Evolutionary conservation across 2,888 invertebrate genomes (phyloP).

Genomic region (Merodon equestris): DNA sequence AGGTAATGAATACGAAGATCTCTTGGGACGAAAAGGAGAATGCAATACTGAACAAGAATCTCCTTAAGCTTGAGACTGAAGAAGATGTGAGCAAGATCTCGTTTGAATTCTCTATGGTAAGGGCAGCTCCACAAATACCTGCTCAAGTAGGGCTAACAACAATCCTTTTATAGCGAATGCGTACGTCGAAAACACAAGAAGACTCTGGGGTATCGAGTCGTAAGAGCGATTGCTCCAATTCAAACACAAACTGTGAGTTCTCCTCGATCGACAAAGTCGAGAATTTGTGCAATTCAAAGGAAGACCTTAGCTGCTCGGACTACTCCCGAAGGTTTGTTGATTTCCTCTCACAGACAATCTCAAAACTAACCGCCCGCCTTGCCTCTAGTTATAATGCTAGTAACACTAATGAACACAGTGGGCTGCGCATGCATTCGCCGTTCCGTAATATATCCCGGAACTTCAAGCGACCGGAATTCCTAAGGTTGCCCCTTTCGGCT

Average conservation of each 20-base stretch:
- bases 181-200: conserved; percentile 72
- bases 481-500: conserved; percentile 70
- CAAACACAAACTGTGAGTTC: conserved; percentile 80
- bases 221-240: conserved; percentile 80
- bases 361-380: conserved; percentile 52
- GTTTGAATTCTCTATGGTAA: conserved; percentile 78
- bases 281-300: conserved; percentile 75
- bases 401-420: conserved; percentile 76
- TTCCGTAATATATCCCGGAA: conserved; percentile 76
- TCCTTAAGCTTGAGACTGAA: conserved; percentile 74
- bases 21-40: conserved; percentile 75
- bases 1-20: conserved; percentile 68
- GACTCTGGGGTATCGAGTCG: conserved; percentile 80
- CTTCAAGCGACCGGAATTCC: conserved; percentile 77
- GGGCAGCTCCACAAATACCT: conserved; percentile 33
- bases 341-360: conserved; percentile 57
- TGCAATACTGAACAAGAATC: conserved; percentile 70
- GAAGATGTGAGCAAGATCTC: conserved; percentile 73
- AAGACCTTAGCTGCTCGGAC: conserved; percentile 77
- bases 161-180: conserved; percentile 73
- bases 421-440: conserved; percentile 77
- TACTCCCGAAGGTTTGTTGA: conserved; percentile 79
- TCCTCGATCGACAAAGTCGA: conserved; percentile 79
- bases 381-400: conserved; percentile 75
- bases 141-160: too few relatives aligned